These are phyloP conservation scores for Zaprionus davidi DNA, from an alignment of 1,140 invertebrate genomes.

Conservation along the genomic window DNA sequence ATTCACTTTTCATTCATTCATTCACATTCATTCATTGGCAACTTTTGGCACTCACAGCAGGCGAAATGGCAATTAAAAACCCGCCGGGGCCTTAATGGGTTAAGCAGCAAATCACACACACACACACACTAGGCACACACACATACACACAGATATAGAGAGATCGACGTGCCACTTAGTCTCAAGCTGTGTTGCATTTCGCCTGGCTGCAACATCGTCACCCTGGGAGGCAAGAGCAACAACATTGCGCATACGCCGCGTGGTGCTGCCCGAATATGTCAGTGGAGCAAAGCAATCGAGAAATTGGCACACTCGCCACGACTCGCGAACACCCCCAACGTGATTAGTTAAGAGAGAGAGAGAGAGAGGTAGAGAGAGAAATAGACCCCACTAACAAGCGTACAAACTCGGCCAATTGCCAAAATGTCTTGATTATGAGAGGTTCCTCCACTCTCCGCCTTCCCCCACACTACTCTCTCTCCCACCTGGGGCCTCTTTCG, in stretches of 20 bases:
- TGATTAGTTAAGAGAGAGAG: constrained; percentile 24
- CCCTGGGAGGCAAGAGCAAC: constrained; percentile 74
- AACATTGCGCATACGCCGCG: constrained; percentile 73
- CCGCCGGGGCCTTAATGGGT: constrained; percentile 70
- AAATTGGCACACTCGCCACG: constrained; percentile 72
- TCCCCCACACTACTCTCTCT: not conserved
- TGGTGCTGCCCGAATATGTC: constrained; percentile 35
- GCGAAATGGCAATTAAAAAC: constrained; percentile 74
- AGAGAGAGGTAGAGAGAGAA: not conserved
- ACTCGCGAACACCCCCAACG: constrained; percentile 51
- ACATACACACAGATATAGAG: constrained; percentile 6
- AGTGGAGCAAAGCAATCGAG: constrained; percentile 58
- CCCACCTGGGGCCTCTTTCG: not conserved
- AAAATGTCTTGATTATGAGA: constrained; percentile 73
- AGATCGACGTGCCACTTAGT: constrained; percentile 64
- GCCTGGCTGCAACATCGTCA: constrained; percentile 38
- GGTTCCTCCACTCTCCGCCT: not conserved
- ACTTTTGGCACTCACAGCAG: constrained; percentile 78
- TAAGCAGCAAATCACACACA: constrained; percentile 48
- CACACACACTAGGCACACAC: constrained; percentile 10
- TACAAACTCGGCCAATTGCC: constrained; percentile 77
- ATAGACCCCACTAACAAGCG: constrained; percentile 62
- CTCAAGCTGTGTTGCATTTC: constrained; percentile 63
- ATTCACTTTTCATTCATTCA: constrained; percentile 56
- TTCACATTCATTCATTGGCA: constrained; percentile 72